Base-by-base conservation (phyloP, 2,888 invertebrate genomes). In the Sycophila texana region DNA sequence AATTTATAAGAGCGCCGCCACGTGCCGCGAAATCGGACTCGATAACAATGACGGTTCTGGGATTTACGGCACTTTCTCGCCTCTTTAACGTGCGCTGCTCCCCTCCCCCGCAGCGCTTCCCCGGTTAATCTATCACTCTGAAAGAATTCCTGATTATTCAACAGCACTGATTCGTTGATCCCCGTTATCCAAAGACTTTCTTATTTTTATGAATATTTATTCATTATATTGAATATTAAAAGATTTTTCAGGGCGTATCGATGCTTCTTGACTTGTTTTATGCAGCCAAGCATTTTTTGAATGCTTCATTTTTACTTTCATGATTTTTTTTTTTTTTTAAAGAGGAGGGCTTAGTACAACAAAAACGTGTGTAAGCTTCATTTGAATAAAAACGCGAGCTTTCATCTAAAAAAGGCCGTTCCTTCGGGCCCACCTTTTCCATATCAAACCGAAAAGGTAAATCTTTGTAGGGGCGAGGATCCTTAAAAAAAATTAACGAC, bases 41-140 rank as follows among this genome's bases (percentile, higher is more conserved):
- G 72, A 76, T 80, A 61, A 60, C 76, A 80, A 71, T 76, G 76
- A 65, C 71, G 67, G 47, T 76, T 76, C 39, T 47, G 68, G 58
- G 63, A 77, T 77, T 77, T 77, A 77, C 72, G 72, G 60, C 58
- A 66, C 66, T 77, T 72, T 77, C 72, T 66, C 77, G 18, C 18
- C 49, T 53, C 39, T 39, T 39, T 18, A 13, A 63, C 22, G 20
- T 22, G 10, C 30, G n/a, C 4, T 12, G 60, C 47, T 67, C 53
- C 72, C 13, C 60, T 39, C 18, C 7, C 61, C 13, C 51, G 47
- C 67, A 1, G 22, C 14, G 47, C 39, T 20, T 55, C 10, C 14
- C 18, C 14, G 22, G 70, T 18, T 20, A 51, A 26, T 20, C 53
- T 5, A 22, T 47, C 13, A 12, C 39, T 39, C 7, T 39, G 7